Base-by-base conservation (phyloP, 2,888 invertebrate genomes). In the Poecilobothrus nobilitatus region DNA sequence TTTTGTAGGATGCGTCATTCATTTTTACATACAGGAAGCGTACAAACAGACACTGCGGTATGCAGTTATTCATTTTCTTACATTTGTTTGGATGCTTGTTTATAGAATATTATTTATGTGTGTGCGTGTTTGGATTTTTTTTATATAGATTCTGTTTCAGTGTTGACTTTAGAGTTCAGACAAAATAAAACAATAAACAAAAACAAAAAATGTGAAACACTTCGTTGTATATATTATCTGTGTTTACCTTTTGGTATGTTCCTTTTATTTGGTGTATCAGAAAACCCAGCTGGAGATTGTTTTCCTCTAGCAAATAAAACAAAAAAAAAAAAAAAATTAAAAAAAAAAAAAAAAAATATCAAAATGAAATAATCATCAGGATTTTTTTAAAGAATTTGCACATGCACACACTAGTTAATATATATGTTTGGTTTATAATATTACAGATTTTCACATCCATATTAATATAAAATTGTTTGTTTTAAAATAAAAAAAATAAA, bases 211-310 rank as follows among this genome's bases (percentile, higher is more conserved):
- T 53, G 15, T 12, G 53, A n/a, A 53, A 53, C n/a, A 53, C 53
- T 53, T 53, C 12, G 18, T 12, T 53, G 53, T 53, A 53, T 53
- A 53, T 53, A 10, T 53, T 53, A n/a, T 53, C 2, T 53, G 18
- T 53, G 18, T 53, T 53, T 53, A 53, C 53, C 18, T 53, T 53
- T 53, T 53, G 53, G 53, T 53, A 53, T 53, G 53, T 53, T 53
- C 53, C 15, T 15, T 18, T 37, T 10, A 37, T 37, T 12, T 53
- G 18, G 6, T 12, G 15, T 53, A 53, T 12, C 53, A 53, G 8
- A 37, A 27, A 18, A 53, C 53, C 53, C 53, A 53, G 53, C 53
- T 53, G 53, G 53, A 53, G 15, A 53, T 53, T 53, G 53, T 53
- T 53, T 53, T 53, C 6, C 53, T 53, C 53, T 53, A 18, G 53